Conservation (phyloP, 53 echinoderm and acorn worm genomes). For the Paelopatides confundens region DNA sequence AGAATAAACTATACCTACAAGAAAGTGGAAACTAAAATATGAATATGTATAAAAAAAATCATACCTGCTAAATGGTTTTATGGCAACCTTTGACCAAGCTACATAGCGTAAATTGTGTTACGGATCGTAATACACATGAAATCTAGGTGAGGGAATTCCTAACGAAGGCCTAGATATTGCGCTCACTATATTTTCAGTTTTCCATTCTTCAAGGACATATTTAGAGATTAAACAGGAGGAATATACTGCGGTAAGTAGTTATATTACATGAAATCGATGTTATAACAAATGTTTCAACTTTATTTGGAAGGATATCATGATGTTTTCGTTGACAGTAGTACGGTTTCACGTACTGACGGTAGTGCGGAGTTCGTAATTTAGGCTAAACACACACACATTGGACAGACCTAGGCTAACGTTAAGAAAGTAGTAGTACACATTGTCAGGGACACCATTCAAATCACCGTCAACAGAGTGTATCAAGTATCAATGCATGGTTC, state of each 20-base stretch:
- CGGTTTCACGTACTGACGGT: not conserved
- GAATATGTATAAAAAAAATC: slow-evolving; percentile 27
- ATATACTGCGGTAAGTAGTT: slow-evolving; percentile 8
- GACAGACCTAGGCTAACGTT: too few species aligned
- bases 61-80: slow-evolving; percentile 44
- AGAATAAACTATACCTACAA: not conserved
- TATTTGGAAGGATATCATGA: not conserved
- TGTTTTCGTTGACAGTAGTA: not conserved
- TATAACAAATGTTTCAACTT: not conserved
- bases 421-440: too few species aligned
- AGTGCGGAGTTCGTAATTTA: not conserved
- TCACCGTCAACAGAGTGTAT: too few species aligned
- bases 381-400: not conserved
- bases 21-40: slow-evolving; percentile 7
- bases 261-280: not conserved
- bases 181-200: slow-evolving; percentile 2
- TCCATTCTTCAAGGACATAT: slow-evolving; percentile 30
- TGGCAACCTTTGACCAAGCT: slow-evolving; percentile 41
- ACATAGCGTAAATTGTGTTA: slow-evolving; percentile 45
- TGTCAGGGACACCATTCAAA: too few species aligned
- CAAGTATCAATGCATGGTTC: too few species aligned
- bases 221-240: not conserved
- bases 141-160: slow-evolving; percentile 43
- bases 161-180: slow-evolving; percentile 30
- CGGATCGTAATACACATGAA: slow-evolving; percentile 47